A percentile compares a stretch with the other conserved stretches of the same genome.
Evolutionary conservation across 1,140 invertebrate genomes (phyloP).

Genomic region (Chrysoperla carnea): DNA sequence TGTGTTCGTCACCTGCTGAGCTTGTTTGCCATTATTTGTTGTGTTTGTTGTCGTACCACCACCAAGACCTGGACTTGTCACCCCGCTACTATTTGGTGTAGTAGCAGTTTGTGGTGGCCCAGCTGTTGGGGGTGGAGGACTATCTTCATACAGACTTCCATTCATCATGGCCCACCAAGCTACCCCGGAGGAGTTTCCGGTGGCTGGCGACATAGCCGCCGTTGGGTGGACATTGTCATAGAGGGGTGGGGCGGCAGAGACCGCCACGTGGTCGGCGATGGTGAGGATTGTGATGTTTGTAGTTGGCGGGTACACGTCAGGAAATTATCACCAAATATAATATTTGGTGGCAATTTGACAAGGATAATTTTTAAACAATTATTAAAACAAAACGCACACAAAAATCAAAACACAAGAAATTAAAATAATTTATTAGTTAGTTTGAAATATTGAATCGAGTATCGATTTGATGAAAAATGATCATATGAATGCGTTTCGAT

Average conservation of each 20-base stretch:
- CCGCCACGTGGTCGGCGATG: conserved; percentile 60
- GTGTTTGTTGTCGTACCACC: conserved; percentile 33
- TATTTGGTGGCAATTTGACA: conserved; percentile 8
- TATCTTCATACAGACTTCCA: conserved; percentile 59
- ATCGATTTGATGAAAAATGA: not conserved
- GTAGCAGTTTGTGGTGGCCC: conserved; percentile 22
- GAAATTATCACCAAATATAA: conserved; percentile 11
- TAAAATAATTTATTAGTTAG: no score
- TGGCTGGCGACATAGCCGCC: conserved; percentile 49
- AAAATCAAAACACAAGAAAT: not conserved
- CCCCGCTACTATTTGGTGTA: conserved; percentile 28
- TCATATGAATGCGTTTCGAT: not conserved
- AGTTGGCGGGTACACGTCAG: conserved; percentile 10
- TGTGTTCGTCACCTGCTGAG: conserved; percentile 12
- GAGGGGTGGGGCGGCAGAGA: conserved; percentile 50
- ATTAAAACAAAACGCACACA: not conserved
- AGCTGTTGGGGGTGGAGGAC: conserved; percentile 44
- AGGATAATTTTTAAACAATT: conserved; percentile 3
- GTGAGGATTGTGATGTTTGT: conserved; percentile 40
- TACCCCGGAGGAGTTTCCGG: conserved; percentile 58
- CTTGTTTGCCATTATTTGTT: conserved; percentile 12
- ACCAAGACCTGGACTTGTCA: conserved; percentile 26
- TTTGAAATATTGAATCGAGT: not conserved
- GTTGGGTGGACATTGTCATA: conserved; percentile 63
- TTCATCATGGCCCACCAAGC: conserved; percentile 65